phyloP scores from a whole-genome alignment of 2,888 invertebrate species.

The Amphipoea lucens region DNA sequence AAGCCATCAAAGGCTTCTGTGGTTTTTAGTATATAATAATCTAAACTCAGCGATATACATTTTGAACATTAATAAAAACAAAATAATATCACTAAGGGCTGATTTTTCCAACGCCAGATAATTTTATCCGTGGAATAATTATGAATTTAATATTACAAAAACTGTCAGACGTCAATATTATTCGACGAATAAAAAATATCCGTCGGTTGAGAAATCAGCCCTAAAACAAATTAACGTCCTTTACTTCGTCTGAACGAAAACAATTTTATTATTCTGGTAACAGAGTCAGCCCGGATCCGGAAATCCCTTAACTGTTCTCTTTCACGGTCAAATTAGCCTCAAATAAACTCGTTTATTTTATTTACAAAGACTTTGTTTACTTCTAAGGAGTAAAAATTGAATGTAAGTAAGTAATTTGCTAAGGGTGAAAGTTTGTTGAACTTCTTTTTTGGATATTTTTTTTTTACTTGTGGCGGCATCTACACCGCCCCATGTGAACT shows the following conservation, averaged over 20 bases:
- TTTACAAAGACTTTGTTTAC: conserved; percentile 31
- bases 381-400: neutral
- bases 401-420: neutral
- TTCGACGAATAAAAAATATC: too few relatives aligned
- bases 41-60: too few relatives aligned
- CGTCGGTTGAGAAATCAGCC: too few relatives aligned
- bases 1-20: too few relatives aligned
- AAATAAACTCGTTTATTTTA: conserved; percentile 41
- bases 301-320: conserved; percentile 37
- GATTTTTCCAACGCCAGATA: too few relatives aligned
- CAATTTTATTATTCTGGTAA: conserved; percentile 35
- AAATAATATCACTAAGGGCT: too few relatives aligned
- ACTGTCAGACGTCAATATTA: too few relatives aligned
- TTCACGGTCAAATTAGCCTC: conserved; percentile 54
- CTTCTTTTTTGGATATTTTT: neutral
- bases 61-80: too few relatives aligned
- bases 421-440: neutral
- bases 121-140: too few relatives aligned
- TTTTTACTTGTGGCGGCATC: neutral
- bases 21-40: too few relatives aligned
- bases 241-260: neutral
- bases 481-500: neutral
- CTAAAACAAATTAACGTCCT: neutral
- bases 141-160: too few relatives aligned
- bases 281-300: conserved; percentile 1